Evolutionary conservation across 2,797 vertebrate species (phyloP), one percentile per base, ranked within the genome.

Genomic region (Paramormyrops hopkinsi): DNA sequence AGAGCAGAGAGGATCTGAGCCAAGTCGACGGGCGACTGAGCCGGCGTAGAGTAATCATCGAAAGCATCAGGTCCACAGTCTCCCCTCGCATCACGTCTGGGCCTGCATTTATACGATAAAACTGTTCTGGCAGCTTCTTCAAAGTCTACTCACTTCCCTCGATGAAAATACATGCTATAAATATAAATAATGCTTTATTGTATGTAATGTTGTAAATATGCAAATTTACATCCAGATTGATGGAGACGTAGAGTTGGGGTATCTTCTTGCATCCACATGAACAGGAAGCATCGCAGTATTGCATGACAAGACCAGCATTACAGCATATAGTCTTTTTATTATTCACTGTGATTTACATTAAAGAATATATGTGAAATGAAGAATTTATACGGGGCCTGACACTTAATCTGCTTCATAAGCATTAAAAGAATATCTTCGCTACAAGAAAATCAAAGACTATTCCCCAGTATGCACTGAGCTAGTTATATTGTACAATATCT

Each of bases 31-130:
- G 51, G 22, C 37, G 88, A 7, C 44, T 88, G 11, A 91, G 90
- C 86, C 50, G 22, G 29, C 92, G 94, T 25, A 95, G 90, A 92
- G 90, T 86, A 17, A 3, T 97, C 41, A 93, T 97, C 2, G 94
- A 96, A 48, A 95, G 96, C 91, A 97, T 97, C 93, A 96, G 96
- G 96, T 96, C 59, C 7, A 91, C 50, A 4, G 46, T 48, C 48
- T 25, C 37, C 88, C 25, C 54, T 56, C 12, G 12, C 50, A 2
- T 22, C 12, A n/a, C 46, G 12, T 53, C 48, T 19, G 56, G n/a
- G 5, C 17, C 51, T 73, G 12, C 33, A 37, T 73, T 37, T 37
- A 37, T 73, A 37, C 29, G 12, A 73, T 37, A 73, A 73, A 17
- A 19, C 33, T 41, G 9, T 73, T 41, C 29, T 37, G 69, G 69